phyloP scores from a whole-genome alignment of 1,140 invertebrate genomes.

The Drosophila sp. region DNA sequence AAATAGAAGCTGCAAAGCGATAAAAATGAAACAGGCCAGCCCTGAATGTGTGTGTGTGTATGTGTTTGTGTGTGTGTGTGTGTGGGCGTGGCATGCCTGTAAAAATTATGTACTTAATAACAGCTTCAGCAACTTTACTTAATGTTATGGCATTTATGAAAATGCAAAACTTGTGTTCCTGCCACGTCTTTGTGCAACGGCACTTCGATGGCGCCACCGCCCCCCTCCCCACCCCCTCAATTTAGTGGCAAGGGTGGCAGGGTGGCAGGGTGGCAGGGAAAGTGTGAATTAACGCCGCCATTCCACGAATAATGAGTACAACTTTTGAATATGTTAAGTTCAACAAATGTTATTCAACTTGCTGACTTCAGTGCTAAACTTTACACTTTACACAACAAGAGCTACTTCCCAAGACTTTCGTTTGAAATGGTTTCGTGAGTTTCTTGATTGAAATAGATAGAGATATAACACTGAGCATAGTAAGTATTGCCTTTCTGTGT shows the following conservation, averaged over 20 bases:
- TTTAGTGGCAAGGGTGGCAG: too few species aligned
- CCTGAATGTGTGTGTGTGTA: conserved; percentile 22
- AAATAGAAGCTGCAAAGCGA: conserved; percentile 68
- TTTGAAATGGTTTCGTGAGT: neutral
- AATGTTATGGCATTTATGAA: conserved; percentile 78
- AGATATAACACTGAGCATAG: neutral
- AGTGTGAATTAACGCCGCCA: conserved; percentile 32
- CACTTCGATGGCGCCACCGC: conserved; percentile 66
- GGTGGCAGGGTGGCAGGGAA: neutral
- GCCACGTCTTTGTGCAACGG: conserved; percentile 45
- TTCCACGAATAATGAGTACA: conserved; percentile 36
- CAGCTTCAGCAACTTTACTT: conserved; percentile 79
- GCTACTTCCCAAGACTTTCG: conserved; percentile 10
- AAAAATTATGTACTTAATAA: conserved; percentile 81
- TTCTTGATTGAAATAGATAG: neutral
- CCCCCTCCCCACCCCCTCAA: conserved; percentile 39
- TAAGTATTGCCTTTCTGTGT: too few species aligned
- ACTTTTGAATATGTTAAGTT: conserved; percentile 39
- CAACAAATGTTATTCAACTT: conserved; percentile 25
- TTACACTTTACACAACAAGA: too few species aligned
- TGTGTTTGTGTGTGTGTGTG: conserved; percentile 27
- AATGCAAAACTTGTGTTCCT: conserved; percentile 63
- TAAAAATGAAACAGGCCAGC: conserved; percentile 21
- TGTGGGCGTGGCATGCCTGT: conserved; percentile 44
- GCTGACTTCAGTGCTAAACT: conserved; percentile 20